A percentile compares a stretch with the other conserved stretches of the same genome.
Evolutionary conservation across 2,888 invertebrate genomes (phyloP).

Genomic region (Pollenia labialis): DNA sequence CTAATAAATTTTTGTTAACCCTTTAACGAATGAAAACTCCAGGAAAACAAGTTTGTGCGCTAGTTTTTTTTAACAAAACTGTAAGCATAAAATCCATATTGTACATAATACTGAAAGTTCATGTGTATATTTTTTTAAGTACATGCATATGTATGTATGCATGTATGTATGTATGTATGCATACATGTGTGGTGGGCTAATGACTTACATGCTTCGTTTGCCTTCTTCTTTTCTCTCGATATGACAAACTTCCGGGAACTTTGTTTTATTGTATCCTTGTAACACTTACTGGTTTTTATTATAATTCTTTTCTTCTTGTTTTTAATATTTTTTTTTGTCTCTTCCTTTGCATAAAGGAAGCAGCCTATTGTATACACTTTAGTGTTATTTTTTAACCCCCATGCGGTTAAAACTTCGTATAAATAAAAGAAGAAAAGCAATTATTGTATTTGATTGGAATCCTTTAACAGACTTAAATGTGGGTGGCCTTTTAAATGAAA

Average conservation of each 20-base stretch:
- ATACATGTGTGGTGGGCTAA: slow-evolving; percentile 46
- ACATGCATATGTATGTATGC: background rate
- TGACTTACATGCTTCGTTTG: slow-evolving; percentile 65
- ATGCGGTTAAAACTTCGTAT: slow-evolving; percentile 9
- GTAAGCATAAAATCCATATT: background rate
- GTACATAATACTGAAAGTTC: background rate
- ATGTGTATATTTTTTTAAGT: background rate
- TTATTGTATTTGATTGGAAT: slow-evolving; percentile 22
- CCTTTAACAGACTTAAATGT: slow-evolving; percentile 15
- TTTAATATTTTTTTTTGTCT: background rate
- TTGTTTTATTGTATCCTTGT: slow-evolving; percentile 67
- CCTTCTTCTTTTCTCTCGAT: slow-evolving; percentile 42
- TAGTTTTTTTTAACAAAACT: too few species aligned
- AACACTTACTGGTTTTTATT: slow-evolving; percentile 65
- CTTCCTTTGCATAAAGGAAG: slow-evolving; percentile 28
- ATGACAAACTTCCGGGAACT: slow-evolving; percentile 65
- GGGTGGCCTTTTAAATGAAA: background rate
- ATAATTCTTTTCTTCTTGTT: slow-evolving; percentile 15
- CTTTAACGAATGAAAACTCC: too few species aligned
- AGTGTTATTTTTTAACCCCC: slow-evolving; percentile 34
- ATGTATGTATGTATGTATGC: background rate
- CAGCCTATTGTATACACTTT: slow-evolving; percentile 49
- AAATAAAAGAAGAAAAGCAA: slow-evolving; percentile 1
- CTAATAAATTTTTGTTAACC: too few species aligned
- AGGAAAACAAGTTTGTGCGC: too few species aligned